Percentiles rank a stretch among this genome's conserved stretches.
Evolutionary conservation across 1,140 invertebrate genomes (phyloP).

Genomic region (Bemisia tabaci): DNA sequence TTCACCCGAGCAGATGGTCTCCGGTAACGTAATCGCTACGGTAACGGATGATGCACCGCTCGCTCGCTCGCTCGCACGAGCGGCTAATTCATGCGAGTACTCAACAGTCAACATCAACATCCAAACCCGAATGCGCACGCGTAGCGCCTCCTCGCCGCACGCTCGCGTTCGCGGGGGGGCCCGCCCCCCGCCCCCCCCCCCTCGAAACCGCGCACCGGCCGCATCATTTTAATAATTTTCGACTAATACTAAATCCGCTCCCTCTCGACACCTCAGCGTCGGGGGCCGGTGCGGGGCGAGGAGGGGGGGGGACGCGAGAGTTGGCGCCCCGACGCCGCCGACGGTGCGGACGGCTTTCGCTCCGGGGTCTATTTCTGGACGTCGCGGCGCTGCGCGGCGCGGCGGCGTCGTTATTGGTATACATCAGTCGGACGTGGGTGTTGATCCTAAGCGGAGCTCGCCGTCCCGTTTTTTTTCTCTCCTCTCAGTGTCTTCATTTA

Average conservation of each 20-base stretch:
- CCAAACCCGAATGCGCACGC: no score
- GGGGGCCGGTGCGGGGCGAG: neutral
- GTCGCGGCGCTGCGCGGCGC: slow-evolving; percentile 1
- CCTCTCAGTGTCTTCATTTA: no score
- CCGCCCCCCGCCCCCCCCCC: no score
- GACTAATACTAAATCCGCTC: neutral
- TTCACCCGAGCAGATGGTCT: no score
- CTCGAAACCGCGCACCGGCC: no score
- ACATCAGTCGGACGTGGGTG: neutral
- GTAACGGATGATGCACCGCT: no score
- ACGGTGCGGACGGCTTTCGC: neutral
- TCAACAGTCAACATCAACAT: no score
- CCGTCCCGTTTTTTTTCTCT: neutral
- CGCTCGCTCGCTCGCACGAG: no score
- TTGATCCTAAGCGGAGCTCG: neutral
- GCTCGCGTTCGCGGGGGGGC: no score
- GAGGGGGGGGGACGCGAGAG: slow-evolving; percentile 4
- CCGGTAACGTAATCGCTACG: no score
- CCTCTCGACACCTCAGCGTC: neutral
- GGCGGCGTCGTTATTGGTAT: neutral
- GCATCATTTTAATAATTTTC: neutral
- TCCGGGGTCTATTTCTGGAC: neutral
- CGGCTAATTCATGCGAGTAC: no score
- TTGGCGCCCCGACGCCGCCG: neutral
- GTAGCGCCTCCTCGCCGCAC: no score